phyloP scores from a whole-genome alignment of 2,113 vertebrate genomes.

The Trochalopteron elliotii region DNA sequence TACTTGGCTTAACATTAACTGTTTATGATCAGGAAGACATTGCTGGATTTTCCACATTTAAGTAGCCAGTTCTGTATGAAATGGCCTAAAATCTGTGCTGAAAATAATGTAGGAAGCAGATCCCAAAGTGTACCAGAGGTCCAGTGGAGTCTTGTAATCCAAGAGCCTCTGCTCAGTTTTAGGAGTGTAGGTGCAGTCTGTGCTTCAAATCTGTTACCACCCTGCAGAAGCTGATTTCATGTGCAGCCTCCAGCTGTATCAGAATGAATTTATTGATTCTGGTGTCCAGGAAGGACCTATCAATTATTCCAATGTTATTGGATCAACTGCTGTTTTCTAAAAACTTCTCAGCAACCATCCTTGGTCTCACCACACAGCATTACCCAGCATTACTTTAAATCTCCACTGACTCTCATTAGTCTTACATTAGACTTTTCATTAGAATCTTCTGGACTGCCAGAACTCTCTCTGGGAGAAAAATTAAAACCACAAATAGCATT shows the following conservation, averaged over 20 bases:
- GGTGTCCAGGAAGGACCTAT: background rate
- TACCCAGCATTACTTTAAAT: background rate
- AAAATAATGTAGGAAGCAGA: background rate
- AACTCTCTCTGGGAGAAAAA: constrained; percentile 20
- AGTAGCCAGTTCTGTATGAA: background rate
- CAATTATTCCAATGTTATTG: background rate
- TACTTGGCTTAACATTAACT: background rate
- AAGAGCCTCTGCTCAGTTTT: background rate
- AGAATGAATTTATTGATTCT: background rate
- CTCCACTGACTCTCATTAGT: background rate
- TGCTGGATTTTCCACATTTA: background rate
- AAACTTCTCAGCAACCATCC: background rate
- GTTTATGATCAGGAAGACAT: background rate
- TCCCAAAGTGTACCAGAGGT: no score
- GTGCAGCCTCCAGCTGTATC: background rate
- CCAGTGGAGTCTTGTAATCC: background rate
- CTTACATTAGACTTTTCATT: background rate
- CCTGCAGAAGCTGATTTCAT: background rate
- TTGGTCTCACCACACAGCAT: background rate
- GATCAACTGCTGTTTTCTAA: background rate
- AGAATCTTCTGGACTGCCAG: background rate
- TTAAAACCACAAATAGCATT: background rate
- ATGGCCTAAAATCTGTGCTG: background rate
- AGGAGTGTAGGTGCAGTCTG: background rate
- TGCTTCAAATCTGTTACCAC: background rate